Conservation (phyloP, 2,113 vertebrate genomes). For the Sinocyclocheilus anophthalmus region DNA sequence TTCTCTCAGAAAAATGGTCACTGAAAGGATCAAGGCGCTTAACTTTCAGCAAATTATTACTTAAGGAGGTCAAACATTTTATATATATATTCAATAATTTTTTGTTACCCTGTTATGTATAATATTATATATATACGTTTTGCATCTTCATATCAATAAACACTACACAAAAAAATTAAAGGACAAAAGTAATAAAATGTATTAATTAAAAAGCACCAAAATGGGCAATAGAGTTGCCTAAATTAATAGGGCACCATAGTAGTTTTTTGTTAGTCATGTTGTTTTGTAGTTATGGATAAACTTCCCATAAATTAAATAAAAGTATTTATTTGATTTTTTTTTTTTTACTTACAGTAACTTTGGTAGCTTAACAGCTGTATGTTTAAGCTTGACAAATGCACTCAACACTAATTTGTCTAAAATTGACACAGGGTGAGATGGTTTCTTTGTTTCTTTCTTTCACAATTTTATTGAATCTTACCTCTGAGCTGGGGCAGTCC, state of each 20-base stretch:
- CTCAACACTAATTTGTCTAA: too few relatives aligned
- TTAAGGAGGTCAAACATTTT: too few relatives aligned
- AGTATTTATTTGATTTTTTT: neutral
- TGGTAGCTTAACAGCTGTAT: too few relatives aligned
- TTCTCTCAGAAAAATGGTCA: neutral
- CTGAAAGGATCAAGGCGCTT: neutral
- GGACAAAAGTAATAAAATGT: neutral
- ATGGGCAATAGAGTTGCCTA: neutral
- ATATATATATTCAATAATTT: too few relatives aligned
- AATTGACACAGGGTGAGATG: too few relatives aligned
- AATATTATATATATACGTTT: neutral
- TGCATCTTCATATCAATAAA: neutral
- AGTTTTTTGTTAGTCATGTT: neutral
- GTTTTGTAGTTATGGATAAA: neutral
- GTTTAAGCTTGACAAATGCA: too few relatives aligned
- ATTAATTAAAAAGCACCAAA: neutral
- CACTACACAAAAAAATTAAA: neutral
- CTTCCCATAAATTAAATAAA: neutral
- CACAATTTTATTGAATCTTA: too few relatives aligned
- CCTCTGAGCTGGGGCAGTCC: neutral
- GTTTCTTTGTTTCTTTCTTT: too few relatives aligned
- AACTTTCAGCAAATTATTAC: too few relatives aligned
- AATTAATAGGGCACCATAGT: neutral
- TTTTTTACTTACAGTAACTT: neutral
- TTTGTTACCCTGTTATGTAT: neutral